A percentile compares a stretch with the other conserved stretches of the same genome.
phyloP scores from a whole-genome alignment of 2,113 vertebrate genomes.

The Tapirus terrestris region DNA sequence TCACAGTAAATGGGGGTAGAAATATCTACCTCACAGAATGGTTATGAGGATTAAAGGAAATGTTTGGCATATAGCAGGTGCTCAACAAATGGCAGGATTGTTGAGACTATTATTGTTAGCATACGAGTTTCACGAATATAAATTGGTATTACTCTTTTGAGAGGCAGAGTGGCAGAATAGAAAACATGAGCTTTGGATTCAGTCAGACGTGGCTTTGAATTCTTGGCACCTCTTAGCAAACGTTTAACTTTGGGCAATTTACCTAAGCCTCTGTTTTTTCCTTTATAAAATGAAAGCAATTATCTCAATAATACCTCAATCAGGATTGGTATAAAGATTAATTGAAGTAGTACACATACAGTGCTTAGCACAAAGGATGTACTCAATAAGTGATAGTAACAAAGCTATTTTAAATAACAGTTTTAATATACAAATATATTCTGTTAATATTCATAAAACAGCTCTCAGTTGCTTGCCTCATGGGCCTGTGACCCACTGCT shows the following conservation, averaged over 20 bases:
- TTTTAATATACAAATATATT: slow-evolving; percentile 25
- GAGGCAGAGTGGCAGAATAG: neutral
- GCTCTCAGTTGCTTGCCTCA: neutral
- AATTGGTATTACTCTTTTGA: slow-evolving; percentile 38
- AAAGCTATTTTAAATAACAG: slow-evolving; percentile 38
- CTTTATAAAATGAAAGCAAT: slow-evolving; percentile 20
- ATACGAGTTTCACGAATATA: neutral
- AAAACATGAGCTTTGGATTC: slow-evolving; percentile 37
- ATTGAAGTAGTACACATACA: neutral
- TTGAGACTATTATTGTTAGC: neutral
- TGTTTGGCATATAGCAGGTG: neutral
- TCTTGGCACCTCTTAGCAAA: neutral
- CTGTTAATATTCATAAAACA: slow-evolving; percentile 21
- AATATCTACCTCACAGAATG: neutral
- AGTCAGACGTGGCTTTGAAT: slow-evolving; percentile 29
- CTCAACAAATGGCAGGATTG: neutral
- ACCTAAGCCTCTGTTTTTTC: slow-evolving; percentile 28
- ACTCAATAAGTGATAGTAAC: neutral
- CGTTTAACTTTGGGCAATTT: slow-evolving; percentile 19
- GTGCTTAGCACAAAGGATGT: slow-evolving; percentile 25
- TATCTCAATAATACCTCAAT: neutral
- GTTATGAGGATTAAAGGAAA: slow-evolving; percentile 10
- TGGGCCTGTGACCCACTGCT: neutral
- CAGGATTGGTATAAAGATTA: neutral
- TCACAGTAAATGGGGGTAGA: slow-evolving; percentile 6